Percentiles rank a stretch among this genome's conserved stretches.
These are phyloP conservation scores for Tetranychus cinnabarinus DNA, from an alignment of 1,140 invertebrate genomes.

Conservation along the genomic window DNA sequence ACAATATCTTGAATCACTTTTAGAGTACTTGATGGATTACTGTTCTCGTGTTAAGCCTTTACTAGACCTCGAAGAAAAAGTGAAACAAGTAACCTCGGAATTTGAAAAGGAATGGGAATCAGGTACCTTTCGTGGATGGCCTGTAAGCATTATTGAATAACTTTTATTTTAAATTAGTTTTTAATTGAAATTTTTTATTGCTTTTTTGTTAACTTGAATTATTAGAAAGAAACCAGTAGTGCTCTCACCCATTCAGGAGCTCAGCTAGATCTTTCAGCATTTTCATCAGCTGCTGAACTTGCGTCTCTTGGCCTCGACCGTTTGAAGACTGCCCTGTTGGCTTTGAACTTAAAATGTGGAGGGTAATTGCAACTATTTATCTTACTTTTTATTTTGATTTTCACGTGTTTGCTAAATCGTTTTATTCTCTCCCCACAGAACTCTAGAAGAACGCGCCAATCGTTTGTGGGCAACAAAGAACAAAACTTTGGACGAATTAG, in stretches of 20 bases:
- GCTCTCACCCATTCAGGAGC: slow-evolving; percentile 76
- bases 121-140: slow-evolving; percentile 79
- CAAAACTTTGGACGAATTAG: slow-evolving; percentile 50
- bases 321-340: slow-evolving; percentile 88
- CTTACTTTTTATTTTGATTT: background rate
- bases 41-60: slow-evolving; percentile 69
- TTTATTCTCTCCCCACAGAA: slow-evolving; percentile 26
- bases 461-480: slow-evolving; percentile 86
- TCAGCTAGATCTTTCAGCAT: slow-evolving; percentile 84
- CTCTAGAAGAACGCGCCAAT: slow-evolving; percentile 84
- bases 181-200: background rate
- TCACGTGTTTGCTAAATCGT: background rate
- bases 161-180: background rate
- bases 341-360: slow-evolving; percentile 91
- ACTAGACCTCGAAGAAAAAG: slow-evolving; percentile 42
- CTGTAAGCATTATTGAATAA: slow-evolving; percentile 29
- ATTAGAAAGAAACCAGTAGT: slow-evolving; percentile 73
- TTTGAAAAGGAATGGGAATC: slow-evolving; percentile 68
- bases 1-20: slow-evolving; percentile 49
- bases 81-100: slow-evolving; percentile 44
- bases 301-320: slow-evolving; percentile 86
- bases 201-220: background rate
- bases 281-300: slow-evolving; percentile 84
- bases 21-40: slow-evolving; percentile 73
- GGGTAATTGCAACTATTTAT: slow-evolving; percentile 30